Base-by-base conservation (phyloP, 2,797 vertebrate species). In the Australoheros facetus region DNA sequence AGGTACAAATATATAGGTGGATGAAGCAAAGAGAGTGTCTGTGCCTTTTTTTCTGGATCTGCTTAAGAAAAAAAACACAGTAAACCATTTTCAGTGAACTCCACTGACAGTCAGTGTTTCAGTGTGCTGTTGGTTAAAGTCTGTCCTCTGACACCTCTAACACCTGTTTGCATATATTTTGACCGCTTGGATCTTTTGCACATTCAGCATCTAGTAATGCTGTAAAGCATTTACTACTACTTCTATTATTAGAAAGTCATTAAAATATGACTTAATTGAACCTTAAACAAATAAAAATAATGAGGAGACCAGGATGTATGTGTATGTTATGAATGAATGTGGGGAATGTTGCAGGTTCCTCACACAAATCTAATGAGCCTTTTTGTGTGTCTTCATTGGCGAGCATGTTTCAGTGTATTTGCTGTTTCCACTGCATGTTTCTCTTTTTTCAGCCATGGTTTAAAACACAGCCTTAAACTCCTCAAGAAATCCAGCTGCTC, bases 1-100 rank as follows among this genome's bases (percentile, higher is more conserved):
- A 71, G 57, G 57, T 59, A 19, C 19, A 42, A 53, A 82, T 37
- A 80, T 34, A 34, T 34, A 34, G 75, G 75, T 56, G 56, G 48
- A 55, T 76, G 10, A 17, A 48, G 23, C 62, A 48, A 19, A 66
- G 16, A 28, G n/a, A 71, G n/a, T 14, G 28, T 71, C 30, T 71
- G 16, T 30, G 55, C 26, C n/a, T 14, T 28, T 60, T 83, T 5
- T 55, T 26, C 3, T 64, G 53, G 78, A 55, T 59, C 26, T 2
- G 21, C 7, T 7, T 1, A 21, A 79, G 56, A 78, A 17, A 56
- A 66, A 66, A 5, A 28, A 28, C 2, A 28, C 9, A 45, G 14
- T 17, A 21, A 60, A 21, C 1, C 6, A 12, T 60, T 60, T 2
- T 34, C 19, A 23, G 23, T 9, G 59, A 21, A 14, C 34, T 62